Base-by-base conservation (phyloP, 2,113 vertebrate species). In the Cyphomyrus discorhynchus region DNA sequence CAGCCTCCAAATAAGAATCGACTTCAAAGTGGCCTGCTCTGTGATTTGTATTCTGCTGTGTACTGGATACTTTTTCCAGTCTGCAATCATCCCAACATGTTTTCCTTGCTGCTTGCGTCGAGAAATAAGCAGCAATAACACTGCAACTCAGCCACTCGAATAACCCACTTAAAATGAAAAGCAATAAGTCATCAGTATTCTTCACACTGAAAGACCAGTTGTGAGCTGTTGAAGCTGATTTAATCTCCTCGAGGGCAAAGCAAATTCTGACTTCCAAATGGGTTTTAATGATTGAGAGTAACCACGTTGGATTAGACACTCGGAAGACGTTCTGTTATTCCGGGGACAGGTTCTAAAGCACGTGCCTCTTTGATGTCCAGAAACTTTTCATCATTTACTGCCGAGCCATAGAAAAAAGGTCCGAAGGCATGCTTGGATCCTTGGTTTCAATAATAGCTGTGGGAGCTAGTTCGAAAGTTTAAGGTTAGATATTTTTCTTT, bases 231-330 rank as follows among this genome's bases (percentile, higher is more conserved):
- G 74, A 35, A 24, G 45, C 35, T 56, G 50, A 89, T 58, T 89
- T 24, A 58, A 31, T 58, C 50, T n/a, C 17, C 9, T 7, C 7
- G 31, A 46, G 46, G 50, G 77, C 21, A 6, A 62, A 56, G 77
- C 42, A 85, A 80, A 89, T 84, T 50, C 77, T 84, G n/a, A 21
- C 50, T 84, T 82, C 49, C 47, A 89, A 52, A 89, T 47, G 21
- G 19, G 50, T n/a, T 45, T 58, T 56, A 10, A 58, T 42, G 31
- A 82, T 53, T 50, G 70, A 39, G 45, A 53, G 47, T 35, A 80
- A 53, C 47, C 10, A 19, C 31, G 52, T 84, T 84, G 50, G 45
- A 35, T 58, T 52, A 31, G 88, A 49, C 50, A 7, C 19, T 35
- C 8, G 11, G 62, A 89, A 49, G 21, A 24, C 9, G 47, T 77